Evolutionary conservation across 1,140 invertebrate species (phyloP).

Genomic region (Bombus sibiricus): DNA sequence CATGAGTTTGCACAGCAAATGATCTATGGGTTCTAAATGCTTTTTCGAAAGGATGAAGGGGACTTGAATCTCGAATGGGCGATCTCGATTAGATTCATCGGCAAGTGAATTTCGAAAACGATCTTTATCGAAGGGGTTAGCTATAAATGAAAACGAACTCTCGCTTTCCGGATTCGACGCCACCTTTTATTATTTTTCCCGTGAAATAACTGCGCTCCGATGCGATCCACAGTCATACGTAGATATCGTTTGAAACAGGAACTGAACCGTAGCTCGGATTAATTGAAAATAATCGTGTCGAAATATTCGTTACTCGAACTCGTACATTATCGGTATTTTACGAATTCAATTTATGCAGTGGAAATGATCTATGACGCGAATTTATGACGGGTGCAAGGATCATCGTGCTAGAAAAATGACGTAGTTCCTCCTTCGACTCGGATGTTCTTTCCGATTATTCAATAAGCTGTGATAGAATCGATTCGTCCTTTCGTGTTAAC

Average conservation of each 20-base stretch:
- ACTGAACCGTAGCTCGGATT: not conserved
- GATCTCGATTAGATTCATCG: conserved; percentile 43
- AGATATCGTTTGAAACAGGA: not conserved
- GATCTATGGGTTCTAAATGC: conserved; percentile 21
- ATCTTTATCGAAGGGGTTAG: conserved; percentile 20
- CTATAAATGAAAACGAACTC: conserved; percentile 31
- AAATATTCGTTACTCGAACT: not conserved
- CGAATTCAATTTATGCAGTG: not conserved
- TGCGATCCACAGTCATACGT: not conserved
- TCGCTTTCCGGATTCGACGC: conserved; percentile 4
- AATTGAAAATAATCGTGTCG: conserved; percentile 3
- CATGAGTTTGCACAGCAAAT: conserved; percentile 1
- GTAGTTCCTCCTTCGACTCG: not conserved
- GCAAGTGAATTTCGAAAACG: conserved; percentile 24
- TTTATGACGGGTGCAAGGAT: not conserved
- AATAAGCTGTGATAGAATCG: not conserved
- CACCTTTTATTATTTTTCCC: conserved; percentile 45
- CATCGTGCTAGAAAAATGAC: not conserved
- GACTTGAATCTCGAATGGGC: conserved; percentile 21
- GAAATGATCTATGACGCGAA: not conserved
- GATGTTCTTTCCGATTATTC: not conserved
- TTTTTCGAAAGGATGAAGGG: conserved; percentile 26
- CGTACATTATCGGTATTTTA: not conserved
- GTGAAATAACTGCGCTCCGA: not conserved
- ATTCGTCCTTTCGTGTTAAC: not conserved